Conservation (phyloP, 2,797 vertebrate genomes). For the Pelobates cultripes region DNA sequence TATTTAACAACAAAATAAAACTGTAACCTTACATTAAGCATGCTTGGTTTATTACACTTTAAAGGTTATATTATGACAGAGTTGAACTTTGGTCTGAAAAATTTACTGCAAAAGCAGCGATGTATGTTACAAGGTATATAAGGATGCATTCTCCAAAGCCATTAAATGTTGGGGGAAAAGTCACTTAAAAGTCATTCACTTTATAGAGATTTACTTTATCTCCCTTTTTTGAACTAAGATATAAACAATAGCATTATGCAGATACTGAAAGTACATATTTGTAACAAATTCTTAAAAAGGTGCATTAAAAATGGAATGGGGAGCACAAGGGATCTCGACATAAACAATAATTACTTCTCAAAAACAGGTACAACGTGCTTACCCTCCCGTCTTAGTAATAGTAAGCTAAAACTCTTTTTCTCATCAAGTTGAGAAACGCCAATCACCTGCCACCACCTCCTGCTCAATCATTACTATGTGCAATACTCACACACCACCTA, state of each 20-base stretch:
- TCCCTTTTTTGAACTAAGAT: background rate
- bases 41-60: background rate
- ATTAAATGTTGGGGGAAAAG: background rate
- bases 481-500: no score
- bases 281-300: background rate
- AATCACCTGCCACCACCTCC: no score
- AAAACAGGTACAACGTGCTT: no score
- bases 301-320: no score
- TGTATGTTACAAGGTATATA: conserved; percentile 21
- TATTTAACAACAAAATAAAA: background rate
- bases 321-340: no score
- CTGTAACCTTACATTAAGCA: background rate
- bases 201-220: background rate
- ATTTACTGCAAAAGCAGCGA: background rate
- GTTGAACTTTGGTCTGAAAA: background rate
- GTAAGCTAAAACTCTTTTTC: no score
- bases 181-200: conserved; percentile 14
- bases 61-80: no score
- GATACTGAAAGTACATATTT: background rate
- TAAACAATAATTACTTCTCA: no score
- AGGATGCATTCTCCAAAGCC: conserved; percentile 19
- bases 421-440: no score
- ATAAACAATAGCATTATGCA: background rate
- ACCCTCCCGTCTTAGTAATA: no score
- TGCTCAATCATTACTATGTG: no score